Conservation (phyloP, 2,888 invertebrate genomes). For the Drosophila peninsularis region DNA sequence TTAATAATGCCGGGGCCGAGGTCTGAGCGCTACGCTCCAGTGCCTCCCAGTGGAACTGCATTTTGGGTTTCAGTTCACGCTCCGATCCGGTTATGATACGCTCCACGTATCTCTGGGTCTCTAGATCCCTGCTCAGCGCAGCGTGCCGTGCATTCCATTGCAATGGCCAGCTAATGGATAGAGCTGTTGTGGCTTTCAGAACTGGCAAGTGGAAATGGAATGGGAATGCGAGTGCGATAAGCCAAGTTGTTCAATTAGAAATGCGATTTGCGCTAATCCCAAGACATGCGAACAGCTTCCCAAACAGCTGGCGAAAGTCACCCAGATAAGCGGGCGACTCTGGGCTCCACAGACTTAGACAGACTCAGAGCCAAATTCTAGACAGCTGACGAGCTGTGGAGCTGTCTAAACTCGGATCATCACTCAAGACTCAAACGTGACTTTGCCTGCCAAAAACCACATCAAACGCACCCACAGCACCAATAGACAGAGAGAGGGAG, state of each 20-base stretch:
- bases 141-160: constrained; percentile 76
- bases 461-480: constrained; percentile 63
- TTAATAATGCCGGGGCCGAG: constrained; percentile 62
- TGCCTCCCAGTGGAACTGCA: constrained; percentile 44
- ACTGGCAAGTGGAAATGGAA: constrained; percentile 19
- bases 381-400: constrained; percentile 20
- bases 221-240: constrained; percentile 49
- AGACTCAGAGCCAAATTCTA: constrained; percentile 22
- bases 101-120: constrained; percentile 50
- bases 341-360: neutral
- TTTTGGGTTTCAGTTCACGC: constrained; percentile 73
- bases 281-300: constrained; percentile 55
- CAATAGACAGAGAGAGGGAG: neutral
- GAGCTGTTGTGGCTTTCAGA: constrained; percentile 40
- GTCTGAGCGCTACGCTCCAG: constrained; percentile 64
- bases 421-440: constrained; percentile 53
- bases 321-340: constrained; percentile 28
- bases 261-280: constrained; percentile 67
- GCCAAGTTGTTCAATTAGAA: constrained; percentile 74
- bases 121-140: constrained; percentile 64
- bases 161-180: constrained; percentile 70
- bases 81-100: constrained; percentile 79
- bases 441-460: constrained; percentile 59
- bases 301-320: constrained; percentile 48
- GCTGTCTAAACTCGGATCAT: constrained; percentile 28